phyloP scores from a whole-genome alignment of 2,113 vertebrate genomes.

The Pituophis catenifer region DNA sequence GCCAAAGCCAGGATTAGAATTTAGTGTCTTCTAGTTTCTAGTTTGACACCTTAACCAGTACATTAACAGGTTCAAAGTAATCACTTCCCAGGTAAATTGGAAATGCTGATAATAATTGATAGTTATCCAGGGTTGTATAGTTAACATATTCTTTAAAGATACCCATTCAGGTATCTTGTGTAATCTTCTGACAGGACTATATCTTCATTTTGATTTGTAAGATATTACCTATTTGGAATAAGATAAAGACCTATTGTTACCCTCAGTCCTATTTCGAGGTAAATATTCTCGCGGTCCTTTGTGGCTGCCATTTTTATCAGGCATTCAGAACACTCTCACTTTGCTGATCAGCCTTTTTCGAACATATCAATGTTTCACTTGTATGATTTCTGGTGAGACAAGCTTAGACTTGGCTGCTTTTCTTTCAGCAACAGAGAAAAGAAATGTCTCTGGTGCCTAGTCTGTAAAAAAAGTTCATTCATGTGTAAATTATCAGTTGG shows the following conservation, averaged over 20 bases:
- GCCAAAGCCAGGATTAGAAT: neutral
- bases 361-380: slow-evolving; percentile 52
- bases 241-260: slow-evolving; percentile 64
- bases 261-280: slow-evolving; percentile 59
- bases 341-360: slow-evolving; percentile 59
- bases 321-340: slow-evolving; percentile 62
- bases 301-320: slow-evolving; percentile 73
- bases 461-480: slow-evolving; percentile 76
- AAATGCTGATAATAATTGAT: slow-evolving; percentile 16
- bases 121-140: slow-evolving; percentile 15
- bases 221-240: slow-evolving; percentile 68
- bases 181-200: slow-evolving; percentile 72
- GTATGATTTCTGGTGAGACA: slow-evolving; percentile 74
- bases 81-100: neutral
- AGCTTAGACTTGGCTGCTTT: slow-evolving; percentile 70
- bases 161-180: slow-evolving; percentile 64
- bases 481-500: slow-evolving; percentile 84
- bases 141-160: slow-evolving; percentile 51
- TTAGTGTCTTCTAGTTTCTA: neutral
- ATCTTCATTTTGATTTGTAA: slow-evolving; percentile 67
- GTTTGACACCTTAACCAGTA: neutral
- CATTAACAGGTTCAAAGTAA: neutral
- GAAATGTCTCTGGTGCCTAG: slow-evolving; percentile 69
- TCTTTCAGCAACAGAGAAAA: slow-evolving; percentile 68
- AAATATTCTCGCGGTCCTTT: slow-evolving; percentile 68